Evolutionary conservation across 2,797 vertebrate species (phyloP).

Genomic region (Octomys mimax): DNA sequence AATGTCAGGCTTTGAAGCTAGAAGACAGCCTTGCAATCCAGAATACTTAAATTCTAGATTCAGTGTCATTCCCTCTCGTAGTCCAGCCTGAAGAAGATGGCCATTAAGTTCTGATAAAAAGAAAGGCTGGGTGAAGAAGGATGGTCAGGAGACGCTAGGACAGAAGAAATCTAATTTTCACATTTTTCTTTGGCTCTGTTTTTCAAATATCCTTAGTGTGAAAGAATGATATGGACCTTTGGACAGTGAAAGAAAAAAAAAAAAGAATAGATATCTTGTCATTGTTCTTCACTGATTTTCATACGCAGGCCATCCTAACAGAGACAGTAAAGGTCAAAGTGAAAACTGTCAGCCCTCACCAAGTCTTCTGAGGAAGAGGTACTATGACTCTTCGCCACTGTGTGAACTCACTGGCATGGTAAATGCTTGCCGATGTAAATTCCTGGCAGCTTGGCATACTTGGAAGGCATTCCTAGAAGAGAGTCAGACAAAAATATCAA

Average conservation of each 20-base stretch:
- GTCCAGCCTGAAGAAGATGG: neutral
- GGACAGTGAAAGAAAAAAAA: neutral
- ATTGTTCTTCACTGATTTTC: conserved; percentile 71
- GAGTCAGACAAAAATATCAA: conserved; percentile 70
- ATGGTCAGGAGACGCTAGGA: neutral
- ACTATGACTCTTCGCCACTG: conserved; percentile 97
- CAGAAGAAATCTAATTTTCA: neutral
- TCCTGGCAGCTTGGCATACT: conserved; percentile 99
- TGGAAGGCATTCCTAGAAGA: conserved; percentile 96
- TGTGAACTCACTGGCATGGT: conserved; percentile 97
- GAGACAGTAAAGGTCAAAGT: conserved; percentile 50
- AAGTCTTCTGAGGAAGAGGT: conserved; percentile 97
- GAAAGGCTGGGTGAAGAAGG: neutral
- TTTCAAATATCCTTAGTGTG: conserved; percentile 31
- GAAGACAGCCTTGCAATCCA: conserved; percentile 12
- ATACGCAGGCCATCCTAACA: conserved; percentile 40
- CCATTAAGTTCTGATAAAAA: neutral
- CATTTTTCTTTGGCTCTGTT: neutral
- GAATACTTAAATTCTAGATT: conserved; percentile 36
- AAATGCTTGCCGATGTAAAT: conserved; percentile 97
- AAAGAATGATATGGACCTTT: conserved; percentile 16
- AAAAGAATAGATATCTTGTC: conserved; percentile 25
- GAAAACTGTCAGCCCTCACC: conserved; percentile 89
- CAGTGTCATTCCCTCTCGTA: neutral
- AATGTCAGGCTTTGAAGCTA: neutral